A percentile compares a stretch with the other conserved stretches of the same genome.
phyloP scores from a whole-genome alignment of 2,888 invertebrate genomes.

The Chrysolina oricalcia region DNA sequence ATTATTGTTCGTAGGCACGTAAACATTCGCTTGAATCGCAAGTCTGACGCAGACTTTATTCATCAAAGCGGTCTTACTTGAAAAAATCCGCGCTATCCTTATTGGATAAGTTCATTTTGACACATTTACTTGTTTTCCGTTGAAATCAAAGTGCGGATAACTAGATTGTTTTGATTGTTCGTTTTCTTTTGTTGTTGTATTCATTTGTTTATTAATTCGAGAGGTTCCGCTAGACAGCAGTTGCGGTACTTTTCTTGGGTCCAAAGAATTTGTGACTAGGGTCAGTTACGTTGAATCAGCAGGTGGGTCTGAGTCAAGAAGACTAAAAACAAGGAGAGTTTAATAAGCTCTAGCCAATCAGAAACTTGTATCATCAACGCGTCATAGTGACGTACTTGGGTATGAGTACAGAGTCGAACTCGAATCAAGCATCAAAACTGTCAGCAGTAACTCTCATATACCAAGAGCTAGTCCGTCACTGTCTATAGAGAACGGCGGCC shows the following conservation, averaged over 20 bases:
- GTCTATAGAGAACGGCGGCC: no score
- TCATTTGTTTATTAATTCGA: constrained; percentile 28
- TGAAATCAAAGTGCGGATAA: constrained; percentile 25
- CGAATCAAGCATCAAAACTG: no score
- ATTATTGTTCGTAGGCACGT: background rate
- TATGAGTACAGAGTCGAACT: no score
- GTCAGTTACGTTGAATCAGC: constrained; percentile 24
- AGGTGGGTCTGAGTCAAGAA: no score
- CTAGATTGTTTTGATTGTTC: constrained; percentile 16
- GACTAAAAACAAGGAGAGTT: no score
- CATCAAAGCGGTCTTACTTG: background rate
- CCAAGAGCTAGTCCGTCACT: no score
- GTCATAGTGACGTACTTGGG: no score
- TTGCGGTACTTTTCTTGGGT: constrained; percentile 39
- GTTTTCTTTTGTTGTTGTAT: constrained; percentile 34
- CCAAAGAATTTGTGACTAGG: constrained; percentile 32
- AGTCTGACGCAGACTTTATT: background rate
- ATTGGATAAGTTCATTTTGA: constrained; percentile 5
- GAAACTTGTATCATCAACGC: no score
- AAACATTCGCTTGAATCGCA: background rate
- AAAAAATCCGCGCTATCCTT: constrained; percentile 11
- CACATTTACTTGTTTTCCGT: constrained; percentile 21
- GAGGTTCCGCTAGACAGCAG: constrained; percentile 4
- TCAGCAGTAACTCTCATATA: no score
- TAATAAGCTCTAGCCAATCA: no score